Conservation (phyloP, 2,797 vertebrate species). For the Podargus strigoides region DNA sequence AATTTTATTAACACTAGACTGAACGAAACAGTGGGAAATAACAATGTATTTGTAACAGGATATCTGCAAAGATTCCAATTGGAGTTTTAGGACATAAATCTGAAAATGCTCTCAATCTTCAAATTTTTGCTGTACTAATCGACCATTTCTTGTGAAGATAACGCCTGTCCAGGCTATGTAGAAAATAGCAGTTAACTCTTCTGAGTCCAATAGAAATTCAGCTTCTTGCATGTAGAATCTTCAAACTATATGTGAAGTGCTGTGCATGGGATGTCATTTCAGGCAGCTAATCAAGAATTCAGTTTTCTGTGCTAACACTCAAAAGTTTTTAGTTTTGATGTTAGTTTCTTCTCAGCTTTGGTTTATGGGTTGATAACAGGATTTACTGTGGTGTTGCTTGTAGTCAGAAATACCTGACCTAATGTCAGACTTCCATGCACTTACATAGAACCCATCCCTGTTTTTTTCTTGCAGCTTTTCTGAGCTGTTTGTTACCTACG, state of each 20-base stretch:
- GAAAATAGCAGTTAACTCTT: background rate
- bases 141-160: background rate
- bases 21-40: background rate
- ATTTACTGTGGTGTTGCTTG: background rate
- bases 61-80: background rate
- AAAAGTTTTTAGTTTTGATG: background rate
- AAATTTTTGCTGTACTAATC: background rate
- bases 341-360: background rate
- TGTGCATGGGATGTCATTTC: background rate
- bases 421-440: background rate
- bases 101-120: background rate
- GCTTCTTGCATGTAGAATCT: fast-evolving
- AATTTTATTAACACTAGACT: background rate
- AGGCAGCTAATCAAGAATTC: background rate
- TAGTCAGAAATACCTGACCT: background rate
- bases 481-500: background rate
- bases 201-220: background rate
- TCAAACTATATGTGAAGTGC: fast-evolving
- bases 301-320: background rate
- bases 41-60: background rate
- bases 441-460: background rate
- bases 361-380: background rate
- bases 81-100: background rate
- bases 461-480: background rate
- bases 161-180: background rate